Percentiles rank a stretch among this genome's conserved stretches.
Evolutionary conservation across 2,113 vertebrate species (phyloP).

Genomic region (Dipodomys merriami): DNA sequence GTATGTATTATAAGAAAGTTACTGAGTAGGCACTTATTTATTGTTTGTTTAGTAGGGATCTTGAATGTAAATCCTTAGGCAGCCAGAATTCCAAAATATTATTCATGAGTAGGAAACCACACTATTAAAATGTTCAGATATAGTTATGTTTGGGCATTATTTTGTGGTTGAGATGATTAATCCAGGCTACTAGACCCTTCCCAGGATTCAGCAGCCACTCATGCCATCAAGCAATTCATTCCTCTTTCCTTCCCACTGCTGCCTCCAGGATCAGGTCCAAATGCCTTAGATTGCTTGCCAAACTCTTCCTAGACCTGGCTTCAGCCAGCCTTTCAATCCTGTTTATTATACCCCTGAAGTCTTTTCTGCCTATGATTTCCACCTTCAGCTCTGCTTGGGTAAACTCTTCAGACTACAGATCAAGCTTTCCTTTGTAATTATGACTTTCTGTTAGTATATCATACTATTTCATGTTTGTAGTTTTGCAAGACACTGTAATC

Average conservation of each 20-base stretch:
- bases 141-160: not conserved
- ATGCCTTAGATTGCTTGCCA: not conserved
- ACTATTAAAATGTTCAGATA: not conserved
- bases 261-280: conserved; percentile 31
- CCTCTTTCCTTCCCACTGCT: conserved; percentile 21
- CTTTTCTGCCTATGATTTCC: not conserved
- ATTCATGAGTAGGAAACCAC: not conserved
- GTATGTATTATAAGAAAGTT: not conserved
- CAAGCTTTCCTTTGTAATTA: not conserved
- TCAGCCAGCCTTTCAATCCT: conserved; percentile 15
- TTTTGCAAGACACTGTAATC: not conserved
- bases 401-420: not conserved
- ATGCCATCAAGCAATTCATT: conserved; percentile 24
- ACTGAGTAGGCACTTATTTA: not conserved
- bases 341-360: not conserved
- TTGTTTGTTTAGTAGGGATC: not conserved
- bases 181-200: conserved; percentile 8
- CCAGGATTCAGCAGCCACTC: not conserved
- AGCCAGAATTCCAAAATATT: not conserved
- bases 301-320: conserved; percentile 4
- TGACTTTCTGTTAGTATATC: not conserved
- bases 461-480: conserved; percentile 2
- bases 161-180: conserved; percentile 5
- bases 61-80: conserved; percentile 7
- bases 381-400: not conserved